Evolutionary conservation across 2,113 vertebrate species (phyloP), one percentile per base, ranked within the genome.

Genomic region (Phylloscopus trochilus): DNA sequence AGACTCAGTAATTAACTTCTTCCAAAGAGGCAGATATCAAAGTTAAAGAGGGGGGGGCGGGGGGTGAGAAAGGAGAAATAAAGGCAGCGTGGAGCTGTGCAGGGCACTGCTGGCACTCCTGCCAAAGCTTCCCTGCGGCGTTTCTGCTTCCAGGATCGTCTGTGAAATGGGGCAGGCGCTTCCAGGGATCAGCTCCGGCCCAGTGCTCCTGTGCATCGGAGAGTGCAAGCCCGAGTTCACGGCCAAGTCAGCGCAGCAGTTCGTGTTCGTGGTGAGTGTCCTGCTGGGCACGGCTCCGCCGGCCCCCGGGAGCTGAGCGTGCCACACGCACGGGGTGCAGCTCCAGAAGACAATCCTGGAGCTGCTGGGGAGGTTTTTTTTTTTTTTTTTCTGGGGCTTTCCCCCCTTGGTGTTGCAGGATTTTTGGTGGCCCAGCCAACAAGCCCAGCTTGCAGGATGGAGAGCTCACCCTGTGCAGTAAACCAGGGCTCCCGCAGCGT

Each of bases 161-260:
- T 99, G 99, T 90, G 99, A 99, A 96, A 99, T 99, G 99, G 98
- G 98, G 30, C 97, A 98, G 4, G 98, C 99, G 5, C 97, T 97
- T 10, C 94, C 92, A 18, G 98, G 98, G 49, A 98, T 97, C 81
- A 97, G 96, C 72, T 98, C 99, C 0, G 99, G 99, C 51, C 98
- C 99, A 1, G 98, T 99, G 75, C 98, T 98, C 87, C 98, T 99
- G 87, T 99, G 99, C 69, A 98, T 99, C 4, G 99, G 98, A 11
- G 99, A 99, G 96, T 99, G 99, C 97, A 98, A 98, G 80, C 99
- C 99, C 0, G 99, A 99, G 91, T 99, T 99, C 89, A 98, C 97
- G 90, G 98, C 99, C 81, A 98, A 97, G 93, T 99, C 99, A 2
- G 87, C 98, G 3, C 99, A 99, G 55, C 98, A 99, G 88, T 99